phyloP scores from a whole-genome alignment of 2,113 vertebrate species.

The Microcebus jonahi region DNA sequence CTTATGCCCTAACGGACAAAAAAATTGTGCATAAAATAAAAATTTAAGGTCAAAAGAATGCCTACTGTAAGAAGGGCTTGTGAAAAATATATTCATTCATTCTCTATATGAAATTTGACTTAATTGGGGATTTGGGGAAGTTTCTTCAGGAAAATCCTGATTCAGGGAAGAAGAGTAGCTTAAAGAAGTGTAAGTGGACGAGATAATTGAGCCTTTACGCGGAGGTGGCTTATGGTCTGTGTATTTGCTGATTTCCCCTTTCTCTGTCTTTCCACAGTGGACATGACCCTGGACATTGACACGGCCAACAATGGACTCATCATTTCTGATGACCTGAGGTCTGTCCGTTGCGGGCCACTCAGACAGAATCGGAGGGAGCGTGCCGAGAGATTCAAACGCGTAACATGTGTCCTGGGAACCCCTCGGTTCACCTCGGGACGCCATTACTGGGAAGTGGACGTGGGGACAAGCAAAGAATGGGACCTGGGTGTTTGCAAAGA shows the following conservation, averaged over 20 bases:
- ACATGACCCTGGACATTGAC: neutral
- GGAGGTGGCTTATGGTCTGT: fast-evolving
- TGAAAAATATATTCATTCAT: neutral
- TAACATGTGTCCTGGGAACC: neutral
- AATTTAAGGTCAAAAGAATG: neutral
- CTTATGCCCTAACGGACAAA: neutral
- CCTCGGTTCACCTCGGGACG: neutral
- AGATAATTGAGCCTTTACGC: neutral
- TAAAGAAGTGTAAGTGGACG: fast-evolving
- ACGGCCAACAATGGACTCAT: neutral
- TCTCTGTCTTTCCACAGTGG: neutral
- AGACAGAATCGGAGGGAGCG: neutral
- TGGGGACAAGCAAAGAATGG: neutral
- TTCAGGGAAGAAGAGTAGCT: neutral
- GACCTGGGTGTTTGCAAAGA: neutral
- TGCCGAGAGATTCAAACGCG: neutral
- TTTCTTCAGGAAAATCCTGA: neutral
- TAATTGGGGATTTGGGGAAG: no score
- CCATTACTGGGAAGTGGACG: neutral
- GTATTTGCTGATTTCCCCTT: neutral
- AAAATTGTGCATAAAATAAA: neutral
- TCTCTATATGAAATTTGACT: neutral
- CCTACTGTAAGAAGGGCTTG: neutral
- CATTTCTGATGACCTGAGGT: neutral
- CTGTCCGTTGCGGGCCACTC: neutral